Evolutionary conservation across 2,888 invertebrate genomes (phyloP).

Genomic region (Cepaea hortensis): DNA sequence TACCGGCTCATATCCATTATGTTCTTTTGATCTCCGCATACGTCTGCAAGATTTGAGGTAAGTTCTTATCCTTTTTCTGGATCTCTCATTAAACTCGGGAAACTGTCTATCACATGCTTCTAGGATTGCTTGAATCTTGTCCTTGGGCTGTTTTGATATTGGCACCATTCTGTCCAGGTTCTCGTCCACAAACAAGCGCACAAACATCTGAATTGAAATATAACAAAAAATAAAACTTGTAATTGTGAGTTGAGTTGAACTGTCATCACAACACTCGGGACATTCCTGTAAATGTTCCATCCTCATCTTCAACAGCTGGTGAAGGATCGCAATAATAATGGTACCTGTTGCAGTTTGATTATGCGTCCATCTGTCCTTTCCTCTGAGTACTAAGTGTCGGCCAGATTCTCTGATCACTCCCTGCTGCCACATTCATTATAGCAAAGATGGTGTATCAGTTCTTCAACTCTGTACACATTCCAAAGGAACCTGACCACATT

Average conservation of each 20-base stretch:
- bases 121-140: constrained; percentile 97
- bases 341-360: too few relatives aligned
- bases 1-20: constrained; percentile 90
- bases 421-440: too few relatives aligned
- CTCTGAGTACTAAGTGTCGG: too few relatives aligned
- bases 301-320: too few relatives aligned
- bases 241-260: background rate
- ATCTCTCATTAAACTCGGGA: constrained; percentile 95
- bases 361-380: too few relatives aligned
- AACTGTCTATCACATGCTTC: constrained; percentile 97
- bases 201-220: constrained; percentile 88
- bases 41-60: constrained; percentile 96
- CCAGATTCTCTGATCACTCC: too few relatives aligned
- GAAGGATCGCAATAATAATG: too few relatives aligned
- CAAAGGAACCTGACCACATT: too few relatives aligned
- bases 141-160: constrained; percentile 97
- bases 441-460: too few relatives aligned
- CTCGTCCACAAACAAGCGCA: constrained; percentile 95
- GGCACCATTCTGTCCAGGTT: constrained; percentile 97
- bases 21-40: constrained; percentile 92
- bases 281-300: too few relatives aligned
- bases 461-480: too few relatives aligned
- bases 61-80: constrained; percentile 94
- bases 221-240: background rate
- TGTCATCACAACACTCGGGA: too few relatives aligned